A percentile compares a stretch with the other conserved stretches of the same genome.
These are phyloP conservation scores for Casuarius casuarius DNA, from an alignment of 2,113 vertebrate species.

Conservation along the genomic window DNA sequence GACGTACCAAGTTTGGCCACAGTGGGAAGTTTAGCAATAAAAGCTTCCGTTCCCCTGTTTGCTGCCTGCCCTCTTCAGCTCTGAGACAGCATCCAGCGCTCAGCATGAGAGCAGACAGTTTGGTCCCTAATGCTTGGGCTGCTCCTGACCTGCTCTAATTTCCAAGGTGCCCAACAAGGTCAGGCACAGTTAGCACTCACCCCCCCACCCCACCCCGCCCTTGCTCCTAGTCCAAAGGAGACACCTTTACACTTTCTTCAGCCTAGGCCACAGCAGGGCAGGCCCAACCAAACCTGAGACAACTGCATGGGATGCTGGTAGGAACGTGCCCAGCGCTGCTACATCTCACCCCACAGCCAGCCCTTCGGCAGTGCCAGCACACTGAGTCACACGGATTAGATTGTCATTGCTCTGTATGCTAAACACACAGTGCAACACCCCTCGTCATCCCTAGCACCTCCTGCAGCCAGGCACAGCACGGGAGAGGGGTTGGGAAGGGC, in stretches of 20 bases:
- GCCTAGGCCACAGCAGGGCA: not conserved
- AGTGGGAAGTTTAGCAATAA: not conserved
- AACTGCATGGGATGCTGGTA: not conserved
- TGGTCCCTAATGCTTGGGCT: not conserved
- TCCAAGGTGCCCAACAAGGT: not conserved
- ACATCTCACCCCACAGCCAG: rapidly evolving
- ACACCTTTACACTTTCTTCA: not conserved
- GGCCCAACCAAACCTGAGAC: not conserved
- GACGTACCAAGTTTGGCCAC: not conserved
- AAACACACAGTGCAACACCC: rapidly evolving
- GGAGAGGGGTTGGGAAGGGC: not conserved
- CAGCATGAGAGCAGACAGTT: not conserved
- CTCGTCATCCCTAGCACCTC: rapidly evolving
- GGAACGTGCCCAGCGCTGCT: rapidly evolving
- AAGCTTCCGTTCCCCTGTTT: not conserved
- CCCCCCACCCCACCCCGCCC: too few species aligned
- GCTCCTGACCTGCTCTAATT: not conserved
- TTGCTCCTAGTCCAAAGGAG: not conserved
- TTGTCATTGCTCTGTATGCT: rapidly evolving
- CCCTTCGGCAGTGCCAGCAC: not conserved
- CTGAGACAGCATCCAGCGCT: not conserved
- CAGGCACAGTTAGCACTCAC: not conserved
- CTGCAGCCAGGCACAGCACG: rapidly evolving
- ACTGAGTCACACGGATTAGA: rapidly evolving
- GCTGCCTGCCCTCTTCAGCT: not conserved